phyloP scores from a whole-genome alignment of 2,113 vertebrate species.

The Nannobrachium achirus region DNA sequence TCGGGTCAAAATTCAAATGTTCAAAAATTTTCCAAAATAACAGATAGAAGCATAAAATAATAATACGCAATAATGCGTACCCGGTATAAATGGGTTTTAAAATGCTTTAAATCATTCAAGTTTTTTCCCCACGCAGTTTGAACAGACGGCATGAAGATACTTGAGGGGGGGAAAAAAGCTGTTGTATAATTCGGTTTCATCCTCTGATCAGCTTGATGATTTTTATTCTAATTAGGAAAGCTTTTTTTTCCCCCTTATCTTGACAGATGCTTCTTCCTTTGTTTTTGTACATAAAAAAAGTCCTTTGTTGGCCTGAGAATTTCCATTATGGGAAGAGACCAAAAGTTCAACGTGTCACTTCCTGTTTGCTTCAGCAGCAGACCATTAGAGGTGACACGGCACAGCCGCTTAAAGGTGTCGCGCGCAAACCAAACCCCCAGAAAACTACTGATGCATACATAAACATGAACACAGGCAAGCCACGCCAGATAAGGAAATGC shows the following conservation, averaged over 20 bases:
- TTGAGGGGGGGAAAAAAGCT: conserved; percentile 6
- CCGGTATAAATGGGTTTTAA: too few relatives aligned
- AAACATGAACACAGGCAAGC: not conserved
- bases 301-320: not conserved
- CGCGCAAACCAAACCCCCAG: conserved; percentile 5
- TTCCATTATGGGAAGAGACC: not conserved
- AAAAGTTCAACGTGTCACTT: conserved; percentile 16
- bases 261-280: conserved; percentile 23
- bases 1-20: too few relatives aligned
- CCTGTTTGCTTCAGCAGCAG: conserved; percentile 16
- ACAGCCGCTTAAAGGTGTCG: conserved; percentile 11
- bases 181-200: conserved; percentile 22
- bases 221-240: conserved; percentile 22
- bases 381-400: conserved; percentile 14
- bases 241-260: not conserved
- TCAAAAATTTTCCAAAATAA: too few relatives aligned
- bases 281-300: not conserved
- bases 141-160: too few relatives aligned
- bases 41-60: too few relatives aligned
- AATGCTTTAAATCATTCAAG: too few relatives aligned
- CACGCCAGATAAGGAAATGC: conserved; percentile 33
- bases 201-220: conserved; percentile 29
- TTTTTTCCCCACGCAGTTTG: too few relatives aligned
- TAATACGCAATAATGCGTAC: too few relatives aligned
- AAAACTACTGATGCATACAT: conserved; percentile 25